Evolutionary conservation across 2,797 vertebrate species (phyloP).

Genomic region (Dryobates pubescens): DNA sequence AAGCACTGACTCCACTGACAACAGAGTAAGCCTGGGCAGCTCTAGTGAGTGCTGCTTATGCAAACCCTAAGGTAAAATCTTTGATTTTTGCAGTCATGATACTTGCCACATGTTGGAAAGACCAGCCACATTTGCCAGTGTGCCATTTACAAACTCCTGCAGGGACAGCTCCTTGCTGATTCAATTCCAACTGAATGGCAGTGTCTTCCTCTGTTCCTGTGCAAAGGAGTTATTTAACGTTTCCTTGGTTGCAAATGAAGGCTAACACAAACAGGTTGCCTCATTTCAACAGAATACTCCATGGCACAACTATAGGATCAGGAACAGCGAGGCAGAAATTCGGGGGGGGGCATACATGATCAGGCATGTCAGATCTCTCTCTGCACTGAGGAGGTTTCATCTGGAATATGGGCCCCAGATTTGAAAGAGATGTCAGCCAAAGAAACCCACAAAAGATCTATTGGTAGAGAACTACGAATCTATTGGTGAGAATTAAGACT

Average conservation of each 20-base stretch:
- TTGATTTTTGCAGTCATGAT: background rate
- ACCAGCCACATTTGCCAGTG: background rate
- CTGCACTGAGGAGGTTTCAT: background rate
- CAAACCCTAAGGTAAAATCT: background rate
- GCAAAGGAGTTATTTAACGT: background rate
- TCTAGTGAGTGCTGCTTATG: background rate
- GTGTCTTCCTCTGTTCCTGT: background rate
- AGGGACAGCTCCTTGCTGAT: background rate
- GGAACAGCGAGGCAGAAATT: background rate
- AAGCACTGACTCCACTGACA: background rate
- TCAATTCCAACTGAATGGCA: background rate
- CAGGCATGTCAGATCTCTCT: background rate
- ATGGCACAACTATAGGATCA: background rate
- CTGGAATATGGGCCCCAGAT: background rate
- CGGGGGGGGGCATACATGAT: background rate
- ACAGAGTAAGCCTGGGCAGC: background rate
- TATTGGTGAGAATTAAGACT: background rate
- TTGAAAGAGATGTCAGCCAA: background rate
- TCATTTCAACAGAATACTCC: background rate
- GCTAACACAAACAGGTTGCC: background rate
- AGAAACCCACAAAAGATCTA: background rate
- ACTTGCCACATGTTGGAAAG: background rate
- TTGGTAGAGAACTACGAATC: background rate
- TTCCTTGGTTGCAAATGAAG: background rate
- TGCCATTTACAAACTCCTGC: background rate